A percentile compares a stretch with the other conserved stretches of the same genome.
Conservation (phyloP, 1,140 invertebrate genomes). For the Drosophila mauritiana region DNA sequence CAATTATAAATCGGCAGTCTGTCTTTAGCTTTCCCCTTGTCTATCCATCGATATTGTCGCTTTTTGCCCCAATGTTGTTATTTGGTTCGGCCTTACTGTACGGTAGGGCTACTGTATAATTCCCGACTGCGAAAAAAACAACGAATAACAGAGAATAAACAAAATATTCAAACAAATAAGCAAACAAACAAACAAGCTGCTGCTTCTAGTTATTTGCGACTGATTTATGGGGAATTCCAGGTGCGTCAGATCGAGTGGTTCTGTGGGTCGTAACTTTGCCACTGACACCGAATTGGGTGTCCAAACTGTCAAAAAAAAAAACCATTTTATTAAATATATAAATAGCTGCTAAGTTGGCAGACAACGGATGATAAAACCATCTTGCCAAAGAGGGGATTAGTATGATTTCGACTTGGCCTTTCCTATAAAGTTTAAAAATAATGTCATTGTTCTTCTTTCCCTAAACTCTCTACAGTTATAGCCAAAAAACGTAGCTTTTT, state of each 20-base stretch:
- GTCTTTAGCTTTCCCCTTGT: constrained; percentile 24
- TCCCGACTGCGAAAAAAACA: constrained; percentile 24
- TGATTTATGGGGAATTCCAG: constrained; percentile 82
- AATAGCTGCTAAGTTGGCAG: constrained; percentile 51
- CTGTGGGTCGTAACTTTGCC: constrained; percentile 22
- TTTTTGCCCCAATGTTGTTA: constrained; percentile 12
- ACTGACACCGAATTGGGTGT: constrained; percentile 32
- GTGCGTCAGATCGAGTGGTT: constrained; percentile 62
- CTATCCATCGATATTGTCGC: constrained; percentile 26
- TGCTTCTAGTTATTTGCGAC: constrained; percentile 76
- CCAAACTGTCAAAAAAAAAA: constrained; percentile 41
- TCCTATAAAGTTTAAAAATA: background rate
- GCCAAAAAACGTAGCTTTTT: constrained; percentile 1
- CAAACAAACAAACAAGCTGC: constrained; percentile 67
- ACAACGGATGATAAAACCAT: constrained; percentile 18
- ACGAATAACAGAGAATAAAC: constrained; percentile 40
- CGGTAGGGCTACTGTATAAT: constrained; percentile 75
- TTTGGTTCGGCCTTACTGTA: constrained; percentile 24
- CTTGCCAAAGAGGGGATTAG: constrained; percentile 2
- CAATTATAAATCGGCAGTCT: constrained; percentile 51
- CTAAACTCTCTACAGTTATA: constrained; percentile 1
- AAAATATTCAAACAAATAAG: constrained; percentile 67
- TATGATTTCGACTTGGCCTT: background rate
- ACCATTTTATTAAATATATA: constrained; percentile 45
- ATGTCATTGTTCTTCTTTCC: background rate